Evolutionary conservation across 2,113 vertebrate genomes (phyloP), one percentile per base, ranked within the genome.

Genomic region (Atractosteus spatula): DNA sequence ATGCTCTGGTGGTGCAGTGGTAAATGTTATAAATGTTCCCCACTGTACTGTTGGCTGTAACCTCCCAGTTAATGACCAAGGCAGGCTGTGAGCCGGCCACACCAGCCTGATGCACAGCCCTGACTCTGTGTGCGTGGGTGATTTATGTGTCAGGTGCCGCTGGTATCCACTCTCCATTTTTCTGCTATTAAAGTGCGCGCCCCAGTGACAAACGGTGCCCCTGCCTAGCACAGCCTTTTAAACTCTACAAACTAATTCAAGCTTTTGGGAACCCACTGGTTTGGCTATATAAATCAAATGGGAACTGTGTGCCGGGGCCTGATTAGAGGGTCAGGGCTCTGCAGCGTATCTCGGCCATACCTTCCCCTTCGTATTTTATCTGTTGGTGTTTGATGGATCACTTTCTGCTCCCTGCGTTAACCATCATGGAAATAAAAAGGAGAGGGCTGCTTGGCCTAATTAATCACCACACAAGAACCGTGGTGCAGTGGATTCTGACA

Each of bases 341-440:
- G 29, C 2, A 29, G 29, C 80, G 86, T 80, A 85, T 71, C 70
- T 81, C 67, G 76, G 80, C 84, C 80, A 81, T 79, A 87, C 80
- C 86, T 86, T 79, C 73, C 88, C 85, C 83, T 87, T 89, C 83
- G 82, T 89, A 82, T 89, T 89, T 91, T 86, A 87, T 80, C 69
- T 77, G 81, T 73, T 76, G 84, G 84, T 85, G 75, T 81, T 82
- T 77, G 72, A 85, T 82, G 74, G 80, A 73, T 80, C 79, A 80
- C 3, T 81, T 70, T 3, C 78, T 79, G 84, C 87, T 85, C 84
- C 81, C 81, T 79, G 84, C 84, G 85, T 85, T 84, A 87, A 87
- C 77, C 82, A 84, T 81, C 75, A 74, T 69, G 84, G 84, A 85
- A 86, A 55, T 69, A 83, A 86, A 29, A 85, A 81, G 80, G 80